Percentiles rank a stretch among this genome's conserved stretches.
phyloP scores from a whole-genome alignment of 2,113 vertebrate species.

The Suricata suricatta region DNA sequence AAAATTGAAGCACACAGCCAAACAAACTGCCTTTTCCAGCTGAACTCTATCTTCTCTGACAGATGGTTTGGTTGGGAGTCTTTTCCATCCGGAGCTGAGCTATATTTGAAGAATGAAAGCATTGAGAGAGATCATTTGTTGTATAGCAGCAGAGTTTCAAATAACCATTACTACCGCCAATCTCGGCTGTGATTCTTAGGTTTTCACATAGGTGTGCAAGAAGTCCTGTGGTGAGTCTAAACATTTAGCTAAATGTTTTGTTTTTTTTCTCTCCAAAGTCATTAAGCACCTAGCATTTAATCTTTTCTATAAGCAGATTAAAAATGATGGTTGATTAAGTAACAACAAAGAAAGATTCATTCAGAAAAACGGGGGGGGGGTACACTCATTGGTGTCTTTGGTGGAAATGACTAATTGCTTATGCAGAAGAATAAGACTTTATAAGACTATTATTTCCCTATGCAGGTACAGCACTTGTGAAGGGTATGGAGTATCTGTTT shows the following conservation, averaged over 20 bases:
- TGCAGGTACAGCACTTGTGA: not conserved
- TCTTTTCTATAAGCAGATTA: constrained; percentile 82
- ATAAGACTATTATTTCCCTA: not conserved
- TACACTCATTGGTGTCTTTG: constrained; percentile 9
- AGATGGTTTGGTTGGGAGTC: constrained; percentile 23
- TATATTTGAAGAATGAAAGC: constrained; percentile 64
- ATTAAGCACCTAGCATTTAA: constrained; percentile 79
- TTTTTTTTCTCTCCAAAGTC: constrained; percentile 68
- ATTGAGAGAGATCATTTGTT: constrained; percentile 57
- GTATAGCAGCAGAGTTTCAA: constrained; percentile 58
- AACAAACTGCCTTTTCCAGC: constrained; percentile 62
- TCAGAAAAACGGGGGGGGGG: constrained; percentile 10
- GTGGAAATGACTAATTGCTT: constrained; percentile 50
- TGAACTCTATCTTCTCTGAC: constrained; percentile 55
- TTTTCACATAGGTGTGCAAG: constrained; percentile 63
- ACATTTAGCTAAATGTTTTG: constrained; percentile 61
- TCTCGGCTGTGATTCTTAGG: constrained; percentile 31
- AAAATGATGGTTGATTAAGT: constrained; percentile 81
- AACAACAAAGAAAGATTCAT: constrained; percentile 75
- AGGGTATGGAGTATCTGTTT: not conserved
- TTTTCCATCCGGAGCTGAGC: constrained; percentile 48
- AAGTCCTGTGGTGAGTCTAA: constrained; percentile 45
- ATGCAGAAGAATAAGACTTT: constrained; percentile 1
- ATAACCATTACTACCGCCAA: constrained; percentile 58
- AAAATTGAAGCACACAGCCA: constrained; percentile 28